Evolutionary conservation across 2,113 vertebrate species (phyloP), one percentile per base, ranked within the genome.

Genomic region (Lutjanus erythropterus): DNA sequence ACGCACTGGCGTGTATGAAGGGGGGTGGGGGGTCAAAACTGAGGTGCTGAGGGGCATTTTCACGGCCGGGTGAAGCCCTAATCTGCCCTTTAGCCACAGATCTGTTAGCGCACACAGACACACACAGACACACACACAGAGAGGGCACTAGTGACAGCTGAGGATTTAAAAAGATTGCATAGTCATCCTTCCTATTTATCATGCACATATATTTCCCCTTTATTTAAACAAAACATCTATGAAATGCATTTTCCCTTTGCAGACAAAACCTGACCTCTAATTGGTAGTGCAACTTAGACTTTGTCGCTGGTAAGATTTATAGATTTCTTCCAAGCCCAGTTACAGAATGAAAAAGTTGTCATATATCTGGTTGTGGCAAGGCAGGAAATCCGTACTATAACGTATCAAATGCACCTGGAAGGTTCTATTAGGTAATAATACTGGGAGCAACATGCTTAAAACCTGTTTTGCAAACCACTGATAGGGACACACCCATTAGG

Each of bases 381-480:
- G 9, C 3, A 47, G 58, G 39, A 79, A 65, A 46, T 50, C 1
- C 8, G 2, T 23, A 61, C 37, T 39, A 61, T 64, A 61, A 42
- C 52, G 49, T 70, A 68, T 75, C 49, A 71, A n/a, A 31, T 62
- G 25, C 46, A 75, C 37, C 58, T 84, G 55, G 31, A 71, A 71
- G 52, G 25, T 60, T 46, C 9, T 25, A 49, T 85, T 78, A 70
- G 71, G 62, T 78, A 85, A 88, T 60, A 81, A 69, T 18, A 69
- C 65, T 31, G n/a, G 68, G 74, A 85, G 77, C 37, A 52, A 83
- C 76, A 80, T n/a, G 25, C 46, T 44, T 35, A 74, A 88, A 94
- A 94, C 93, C 89, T 84, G 94, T 94, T 93, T 77, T 6, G 37
- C 85, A 80, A 82, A 90, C 71, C 33, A n/a, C 41, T 46, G 15